Conservation (phyloP, 2,113 vertebrate species). For the Monopterus albus region DNA sequence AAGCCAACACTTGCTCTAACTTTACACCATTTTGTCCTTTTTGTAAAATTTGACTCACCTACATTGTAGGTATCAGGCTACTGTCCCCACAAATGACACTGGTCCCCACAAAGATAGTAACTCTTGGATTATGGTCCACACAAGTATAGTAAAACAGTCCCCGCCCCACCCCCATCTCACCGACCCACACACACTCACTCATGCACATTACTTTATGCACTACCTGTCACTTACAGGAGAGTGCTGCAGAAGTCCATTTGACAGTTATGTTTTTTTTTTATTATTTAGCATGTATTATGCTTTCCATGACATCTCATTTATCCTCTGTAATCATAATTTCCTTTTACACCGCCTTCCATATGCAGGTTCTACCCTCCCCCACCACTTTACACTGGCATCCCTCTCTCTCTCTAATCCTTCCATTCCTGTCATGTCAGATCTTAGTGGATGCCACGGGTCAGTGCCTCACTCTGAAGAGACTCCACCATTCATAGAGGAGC, state of each 20-base stretch:
- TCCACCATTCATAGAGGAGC: conserved; percentile 85
- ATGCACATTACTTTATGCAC: conserved; percentile 65
- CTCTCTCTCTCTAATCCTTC: conserved; percentile 82
- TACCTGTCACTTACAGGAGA: conserved; percentile 83
- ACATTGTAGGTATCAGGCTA: no score
- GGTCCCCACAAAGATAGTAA: no score
- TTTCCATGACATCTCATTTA: conserved; percentile 89
- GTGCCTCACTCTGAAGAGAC: conserved; percentile 85
- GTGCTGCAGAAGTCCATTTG: conserved; percentile 84
- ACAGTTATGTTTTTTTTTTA: conserved; percentile 87
- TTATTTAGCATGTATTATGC: conserved; percentile 31
- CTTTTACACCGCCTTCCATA: conserved; percentile 87
- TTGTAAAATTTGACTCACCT: no score
- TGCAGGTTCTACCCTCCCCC: conserved; percentile 79
- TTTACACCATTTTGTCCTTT: no score
- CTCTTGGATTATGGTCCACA: no score
- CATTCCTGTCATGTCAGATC: conserved; percentile 90
- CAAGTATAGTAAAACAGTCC: no score
- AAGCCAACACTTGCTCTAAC: no score
- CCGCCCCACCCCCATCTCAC: no score
- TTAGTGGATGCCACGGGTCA: conserved; percentile 92
- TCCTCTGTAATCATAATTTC: conserved; percentile 91
- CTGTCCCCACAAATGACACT: no score
- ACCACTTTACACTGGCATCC: conserved; percentile 78
- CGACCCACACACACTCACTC: neutral